A percentile compares a stretch with the other conserved stretches of the same genome.
phyloP scores from a whole-genome alignment of 2,113 vertebrate species.

The Xerus inauris region DNA sequence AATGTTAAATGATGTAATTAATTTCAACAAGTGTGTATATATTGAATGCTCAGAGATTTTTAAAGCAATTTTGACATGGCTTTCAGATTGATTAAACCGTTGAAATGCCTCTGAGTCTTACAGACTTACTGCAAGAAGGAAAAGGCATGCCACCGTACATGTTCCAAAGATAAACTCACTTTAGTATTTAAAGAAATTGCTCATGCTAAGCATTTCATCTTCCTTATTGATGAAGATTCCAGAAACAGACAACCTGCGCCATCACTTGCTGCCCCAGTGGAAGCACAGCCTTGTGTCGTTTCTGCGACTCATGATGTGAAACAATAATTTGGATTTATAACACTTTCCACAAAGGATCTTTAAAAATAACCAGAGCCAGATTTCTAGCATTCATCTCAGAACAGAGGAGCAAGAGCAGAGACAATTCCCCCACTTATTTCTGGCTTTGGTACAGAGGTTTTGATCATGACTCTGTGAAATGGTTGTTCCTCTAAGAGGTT shows the following conservation, averaged over 20 bases:
- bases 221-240: background rate
- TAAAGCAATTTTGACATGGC: background rate
- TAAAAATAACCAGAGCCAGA: background rate
- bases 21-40: slow-evolving; percentile 25
- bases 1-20: slow-evolving; percentile 51
- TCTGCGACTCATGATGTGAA: background rate
- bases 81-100: background rate
- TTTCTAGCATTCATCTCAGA: background rate
- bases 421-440: background rate
- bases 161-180: background rate
- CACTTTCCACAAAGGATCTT: background rate
- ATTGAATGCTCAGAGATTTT: background rate
- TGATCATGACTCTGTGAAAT: background rate
- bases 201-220: background rate
- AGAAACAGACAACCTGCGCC: background rate
- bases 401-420: background rate
- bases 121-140: background rate
- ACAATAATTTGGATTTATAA: background rate
- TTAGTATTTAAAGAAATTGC: background rate
- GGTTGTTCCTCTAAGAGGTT: background rate
- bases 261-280: background rate
- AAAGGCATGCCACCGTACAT: accelerated
- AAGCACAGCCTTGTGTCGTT: background rate
- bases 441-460: background rate
- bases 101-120: background rate